Evolutionary conservation across 2,797 vertebrate species (phyloP), one percentile per base, ranked within the genome.

Genomic region (Xenentodon cancila): DNA sequence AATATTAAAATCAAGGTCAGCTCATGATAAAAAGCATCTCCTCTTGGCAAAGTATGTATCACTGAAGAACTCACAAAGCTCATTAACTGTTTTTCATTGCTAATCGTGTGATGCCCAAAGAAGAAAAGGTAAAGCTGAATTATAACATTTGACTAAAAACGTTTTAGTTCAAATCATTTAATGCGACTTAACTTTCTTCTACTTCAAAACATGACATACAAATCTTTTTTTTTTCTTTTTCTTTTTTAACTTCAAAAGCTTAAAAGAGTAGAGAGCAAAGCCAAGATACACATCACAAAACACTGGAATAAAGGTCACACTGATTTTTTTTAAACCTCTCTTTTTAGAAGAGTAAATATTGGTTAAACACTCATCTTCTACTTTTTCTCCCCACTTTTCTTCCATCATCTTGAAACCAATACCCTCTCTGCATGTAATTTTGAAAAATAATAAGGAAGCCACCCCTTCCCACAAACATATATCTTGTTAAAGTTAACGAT

Each of bases 271-370:
- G 27, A 34, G 15, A 72, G 60, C 42, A 1, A 58, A 53, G 69
- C 74, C 75, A 83, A 80, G 54, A 79, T 82, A 63, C 78, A 71
- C 12, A 46, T 63, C 59, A 71, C 82, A 75, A 54, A 61, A 71
- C 67, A 71, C 69, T 62, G 30, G 52, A 45, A 68, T 68, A 17
- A 71, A 68, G 25, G 71, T 64, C 77, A 76, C 50, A 64, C 51
- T 1, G 53, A 72, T 9, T 77, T 75, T 68, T 46, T n/a, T 45
- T 53, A 19, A 63, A 59, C 71, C 42, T 43, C 1, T 66, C 74
- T 49, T 77, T 63, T 77, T 40, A 54, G 52, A 75, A 11, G 40
- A 45, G 20, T 25, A 37, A 8, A 60, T 83, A 75, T 80, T 62
- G 48, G 21, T 72, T 51, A 75, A 81, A 68, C 46, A 43, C 68